These are phyloP conservation scores for Arge pagana DNA, from an alignment of 2,888 invertebrate species.

Conservation along the genomic window DNA sequence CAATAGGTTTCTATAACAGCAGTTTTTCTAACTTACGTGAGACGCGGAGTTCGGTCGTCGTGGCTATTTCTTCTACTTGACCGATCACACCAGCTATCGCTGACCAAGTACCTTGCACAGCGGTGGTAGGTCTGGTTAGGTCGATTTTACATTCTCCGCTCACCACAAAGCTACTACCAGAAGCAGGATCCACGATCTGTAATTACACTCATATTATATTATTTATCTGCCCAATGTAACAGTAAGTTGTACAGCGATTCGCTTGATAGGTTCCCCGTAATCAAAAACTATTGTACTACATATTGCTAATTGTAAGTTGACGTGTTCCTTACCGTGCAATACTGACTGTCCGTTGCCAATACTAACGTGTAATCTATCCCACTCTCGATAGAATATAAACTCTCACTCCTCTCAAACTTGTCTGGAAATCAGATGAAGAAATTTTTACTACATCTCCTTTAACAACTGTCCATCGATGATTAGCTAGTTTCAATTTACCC, in stretches of 20 bases:
- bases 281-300: background rate
- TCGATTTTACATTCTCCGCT: constrained; percentile 22
- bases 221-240: background rate
- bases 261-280: background rate
- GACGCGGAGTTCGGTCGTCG: constrained; percentile 53
- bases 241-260: background rate
- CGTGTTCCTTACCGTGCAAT: constrained; percentile 21
- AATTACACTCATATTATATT: background rate
- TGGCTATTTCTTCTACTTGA: constrained; percentile 55
- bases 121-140: constrained; percentile 21
- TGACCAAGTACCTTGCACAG: constrained; percentile 59
- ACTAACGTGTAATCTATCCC: constrained; percentile 24
- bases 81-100: constrained; percentile 59
- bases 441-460: no score
- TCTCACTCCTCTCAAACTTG: background rate
- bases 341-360: constrained; percentile 10
- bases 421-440: constrained; percentile 17
- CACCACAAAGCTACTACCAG: constrained; percentile 4
- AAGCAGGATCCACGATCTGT: constrained; percentile 24
- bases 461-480: no score
- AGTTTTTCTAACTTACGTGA: constrained; percentile 26
- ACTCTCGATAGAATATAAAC: constrained; percentile 12
- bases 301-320: background rate
- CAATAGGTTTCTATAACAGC: background rate
- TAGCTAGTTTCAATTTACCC: no score